phyloP scores from a whole-genome alignment of 2,113 vertebrate species.

The Cacatua alba region DNA sequence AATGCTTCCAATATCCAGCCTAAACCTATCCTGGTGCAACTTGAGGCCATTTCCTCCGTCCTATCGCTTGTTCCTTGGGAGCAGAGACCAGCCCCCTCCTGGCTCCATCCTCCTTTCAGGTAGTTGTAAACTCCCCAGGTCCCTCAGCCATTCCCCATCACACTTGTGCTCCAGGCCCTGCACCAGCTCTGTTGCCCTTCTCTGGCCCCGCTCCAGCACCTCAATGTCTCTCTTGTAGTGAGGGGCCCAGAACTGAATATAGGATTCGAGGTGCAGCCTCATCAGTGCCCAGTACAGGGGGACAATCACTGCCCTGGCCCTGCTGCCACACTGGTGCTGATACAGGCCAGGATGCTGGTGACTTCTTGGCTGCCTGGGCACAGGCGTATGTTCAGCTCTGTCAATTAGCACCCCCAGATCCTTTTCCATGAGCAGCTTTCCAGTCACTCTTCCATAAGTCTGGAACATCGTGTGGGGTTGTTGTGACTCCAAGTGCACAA shows the following conservation, averaged over 20 bases:
- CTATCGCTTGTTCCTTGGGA: neutral
- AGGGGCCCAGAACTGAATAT: neutral
- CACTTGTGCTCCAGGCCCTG: neutral
- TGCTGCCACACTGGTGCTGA: neutral
- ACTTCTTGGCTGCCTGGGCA: neutral
- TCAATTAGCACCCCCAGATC: neutral
- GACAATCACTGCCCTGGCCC: neutral
- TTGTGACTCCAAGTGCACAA: neutral
- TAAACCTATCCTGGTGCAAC: neutral
- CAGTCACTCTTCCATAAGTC: neutral
- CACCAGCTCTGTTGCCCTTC: too few species aligned
- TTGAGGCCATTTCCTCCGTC: neutral
- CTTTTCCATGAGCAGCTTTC: neutral
- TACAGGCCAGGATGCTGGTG: neutral
- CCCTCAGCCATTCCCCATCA: neutral
- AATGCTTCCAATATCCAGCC: neutral
- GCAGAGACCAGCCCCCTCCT: neutral
- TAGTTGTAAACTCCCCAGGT: neutral
- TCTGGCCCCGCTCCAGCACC: neutral
- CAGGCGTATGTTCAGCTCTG: neutral
- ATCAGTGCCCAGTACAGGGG: neutral
- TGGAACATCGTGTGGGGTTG: rapidly evolving
- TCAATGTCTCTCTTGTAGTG: neutral
- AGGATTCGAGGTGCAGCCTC: neutral
- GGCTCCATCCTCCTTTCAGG: neutral